Evolutionary conservation across 2,888 invertebrate genomes (phyloP).

Genomic region (Syrista parreyssii): DNA sequence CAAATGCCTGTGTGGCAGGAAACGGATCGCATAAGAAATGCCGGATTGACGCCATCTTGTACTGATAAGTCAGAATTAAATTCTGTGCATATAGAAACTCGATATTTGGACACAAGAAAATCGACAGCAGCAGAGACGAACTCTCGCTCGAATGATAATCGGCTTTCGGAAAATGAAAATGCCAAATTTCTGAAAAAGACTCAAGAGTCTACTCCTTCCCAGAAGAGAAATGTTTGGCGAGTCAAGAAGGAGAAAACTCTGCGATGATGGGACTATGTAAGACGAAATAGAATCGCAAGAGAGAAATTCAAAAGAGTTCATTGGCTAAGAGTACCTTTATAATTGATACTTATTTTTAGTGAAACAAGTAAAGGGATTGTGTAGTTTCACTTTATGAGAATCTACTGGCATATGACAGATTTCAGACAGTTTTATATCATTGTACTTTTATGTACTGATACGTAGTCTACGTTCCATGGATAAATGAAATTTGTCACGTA

Average conservation of each 20-base stretch:
- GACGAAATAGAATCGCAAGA: not conserved
- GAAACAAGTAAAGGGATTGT: not conserved
- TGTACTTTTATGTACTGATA: not conserved
- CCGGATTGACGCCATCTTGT: not conserved
- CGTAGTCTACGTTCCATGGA: not conserved
- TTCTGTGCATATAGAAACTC: not conserved
- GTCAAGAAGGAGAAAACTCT: not conserved
- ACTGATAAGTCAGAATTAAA: not conserved
- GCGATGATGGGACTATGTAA: not conserved
- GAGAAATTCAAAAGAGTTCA: not conserved
- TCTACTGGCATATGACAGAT: not conserved
- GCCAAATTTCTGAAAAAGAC: not conserved
- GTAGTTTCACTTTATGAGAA: not conserved
- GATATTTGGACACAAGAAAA: not conserved
- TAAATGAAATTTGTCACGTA: not conserved
- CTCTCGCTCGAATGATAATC: not conserved
- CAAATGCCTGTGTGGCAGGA: slow-evolving; percentile 70
- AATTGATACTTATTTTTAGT: not conserved
- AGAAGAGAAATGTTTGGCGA: not conserved
- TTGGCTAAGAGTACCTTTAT: not conserved
- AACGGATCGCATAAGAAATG: slow-evolving; percentile 1
- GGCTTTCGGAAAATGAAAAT: not conserved
- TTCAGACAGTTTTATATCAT: not conserved
- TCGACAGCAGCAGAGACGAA: not conserved
- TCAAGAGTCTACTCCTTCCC: not conserved